Percentiles rank a stretch among this genome's conserved stretches.
These are phyloP conservation scores for Sussaba pulchella DNA, from an alignment of 2,888 invertebrate species.

Conservation along the genomic window DNA sequence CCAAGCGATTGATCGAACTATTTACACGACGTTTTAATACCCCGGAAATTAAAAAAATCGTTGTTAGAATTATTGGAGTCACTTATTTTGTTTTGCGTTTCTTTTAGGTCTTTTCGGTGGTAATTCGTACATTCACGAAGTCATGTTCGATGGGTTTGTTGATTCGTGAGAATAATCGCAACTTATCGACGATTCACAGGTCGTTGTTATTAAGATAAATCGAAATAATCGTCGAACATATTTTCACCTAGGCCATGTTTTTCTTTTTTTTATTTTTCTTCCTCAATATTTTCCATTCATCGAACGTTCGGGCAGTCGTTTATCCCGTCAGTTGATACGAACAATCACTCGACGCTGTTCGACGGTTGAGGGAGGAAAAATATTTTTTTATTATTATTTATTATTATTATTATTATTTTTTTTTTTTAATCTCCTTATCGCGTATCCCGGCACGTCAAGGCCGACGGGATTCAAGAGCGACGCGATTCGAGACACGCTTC, in stretches of 20 bases:
- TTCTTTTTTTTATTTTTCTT: neutral
- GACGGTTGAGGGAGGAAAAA: no score
- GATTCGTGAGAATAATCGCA: neutral
- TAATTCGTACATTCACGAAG: no score
- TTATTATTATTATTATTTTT: neutral
- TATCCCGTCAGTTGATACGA: neutral
- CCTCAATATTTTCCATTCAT: neutral
- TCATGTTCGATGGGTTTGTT: neutral
- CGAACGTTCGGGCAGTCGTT: no score
- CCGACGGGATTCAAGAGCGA: slow-evolving; percentile 50
- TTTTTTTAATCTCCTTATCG: neutral
- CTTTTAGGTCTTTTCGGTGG: neutral
- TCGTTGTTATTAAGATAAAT: neutral
- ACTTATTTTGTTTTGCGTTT: neutral
- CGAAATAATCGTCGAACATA: neutral
- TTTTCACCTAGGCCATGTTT: slow-evolving; percentile 14
- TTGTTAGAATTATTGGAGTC: no score
- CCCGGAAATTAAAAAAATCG: no score
- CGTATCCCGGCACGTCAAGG: neutral
- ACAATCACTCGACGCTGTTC: no score
- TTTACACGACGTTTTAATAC: no score
- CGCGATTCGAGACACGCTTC: slow-evolving; percentile 76
- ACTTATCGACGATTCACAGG: neutral
- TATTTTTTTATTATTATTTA: neutral
- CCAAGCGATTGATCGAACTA: neutral